Conservation (phyloP, 2,113 vertebrate genomes). For the Micronycteris hirsuta region DNA sequence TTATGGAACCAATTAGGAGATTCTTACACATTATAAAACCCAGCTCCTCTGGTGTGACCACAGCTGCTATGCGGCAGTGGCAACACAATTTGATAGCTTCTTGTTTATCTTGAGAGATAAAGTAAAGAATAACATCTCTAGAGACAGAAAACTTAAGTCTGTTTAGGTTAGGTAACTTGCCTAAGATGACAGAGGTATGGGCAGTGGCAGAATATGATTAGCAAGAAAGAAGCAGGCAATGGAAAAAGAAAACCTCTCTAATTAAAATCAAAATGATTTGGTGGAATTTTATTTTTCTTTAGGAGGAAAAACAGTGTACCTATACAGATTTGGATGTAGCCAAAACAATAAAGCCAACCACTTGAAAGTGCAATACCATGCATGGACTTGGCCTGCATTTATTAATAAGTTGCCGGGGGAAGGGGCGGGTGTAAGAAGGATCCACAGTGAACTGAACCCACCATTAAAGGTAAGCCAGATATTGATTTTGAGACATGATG, state of each 20-base stretch:
- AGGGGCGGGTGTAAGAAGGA: background rate
- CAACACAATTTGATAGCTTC: background rate
- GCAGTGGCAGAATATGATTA: background rate
- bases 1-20: background rate
- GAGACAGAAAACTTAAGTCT: background rate
- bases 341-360: background rate
- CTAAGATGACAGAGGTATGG: background rate
- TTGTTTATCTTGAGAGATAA: constrained; percentile 35
- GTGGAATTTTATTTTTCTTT: constrained; percentile 26
- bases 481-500: background rate
- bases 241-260: constrained; percentile 36
- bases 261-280: constrained; percentile 28
- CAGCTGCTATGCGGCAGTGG: background rate
- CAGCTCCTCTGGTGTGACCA: background rate
- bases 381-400: background rate
- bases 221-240: background rate
- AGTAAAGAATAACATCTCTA: constrained; percentile 45
- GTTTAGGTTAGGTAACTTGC: background rate
- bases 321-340: constrained; percentile 20
- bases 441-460: background rate
- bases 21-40: background rate
- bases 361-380: background rate
- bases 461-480: background rate
- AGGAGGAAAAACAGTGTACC: constrained; percentile 43
- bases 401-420: background rate